phyloP scores from a whole-genome alignment of 35 echinoderm and acorn worm genomes.

The Amphiura filiformis region DNA sequence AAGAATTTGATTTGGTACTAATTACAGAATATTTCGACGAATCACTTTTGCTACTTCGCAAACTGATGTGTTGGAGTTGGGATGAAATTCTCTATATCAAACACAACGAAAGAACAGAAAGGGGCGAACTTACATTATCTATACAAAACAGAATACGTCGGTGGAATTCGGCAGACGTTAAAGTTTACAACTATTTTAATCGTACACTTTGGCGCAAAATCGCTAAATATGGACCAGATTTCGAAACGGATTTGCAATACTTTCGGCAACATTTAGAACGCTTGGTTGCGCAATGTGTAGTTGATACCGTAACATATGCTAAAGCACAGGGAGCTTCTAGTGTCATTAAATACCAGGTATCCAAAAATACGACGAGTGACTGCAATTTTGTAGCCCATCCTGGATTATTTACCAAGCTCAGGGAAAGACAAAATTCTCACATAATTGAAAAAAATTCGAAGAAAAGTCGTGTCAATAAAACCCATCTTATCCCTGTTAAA shows the following conservation, averaged over 20 bases:
- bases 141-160: not conserved
- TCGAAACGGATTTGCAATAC: slow-evolving; percentile 28
- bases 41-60: slow-evolving; percentile 43
- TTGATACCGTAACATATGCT: too few species aligned
- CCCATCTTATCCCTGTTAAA: too few species aligned
- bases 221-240: slow-evolving; percentile 31
- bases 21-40: slow-evolving; percentile 62
- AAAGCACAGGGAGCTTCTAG: too few species aligned
- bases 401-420: too few species aligned
- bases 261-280: not conserved
- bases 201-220: slow-evolving; percentile 37
- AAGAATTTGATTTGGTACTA: slow-evolving; percentile 41
- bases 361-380: too few species aligned
- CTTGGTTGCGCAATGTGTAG: too few species aligned
- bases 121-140: not conserved
- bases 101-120: not conserved
- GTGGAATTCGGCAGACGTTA: slow-evolving; percentile 38
- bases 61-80: slow-evolving; percentile 55
- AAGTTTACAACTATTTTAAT: slow-evolving; percentile 49
- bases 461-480: too few species aligned
- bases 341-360: too few species aligned
- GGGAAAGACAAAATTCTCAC: too few species aligned
- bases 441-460: too few species aligned
- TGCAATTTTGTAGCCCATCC: too few species aligned
- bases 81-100: slow-evolving; percentile 56